A percentile compares a stretch with the other conserved stretches of the same genome.
Conservation (phyloP, 2,797 vertebrate genomes). For the Leptoclinus maculatus region DNA sequence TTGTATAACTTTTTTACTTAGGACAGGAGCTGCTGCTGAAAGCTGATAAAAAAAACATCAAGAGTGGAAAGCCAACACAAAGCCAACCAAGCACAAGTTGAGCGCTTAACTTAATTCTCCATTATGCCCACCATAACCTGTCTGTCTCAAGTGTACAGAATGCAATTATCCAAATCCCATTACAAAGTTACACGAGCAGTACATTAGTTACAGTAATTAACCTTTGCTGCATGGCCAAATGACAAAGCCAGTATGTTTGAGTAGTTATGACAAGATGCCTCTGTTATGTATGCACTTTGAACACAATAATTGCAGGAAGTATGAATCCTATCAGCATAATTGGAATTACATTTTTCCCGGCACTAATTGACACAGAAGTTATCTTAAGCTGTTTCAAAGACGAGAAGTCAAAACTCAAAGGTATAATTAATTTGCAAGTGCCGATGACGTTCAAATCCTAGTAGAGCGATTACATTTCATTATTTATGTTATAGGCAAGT, state of each 20-base stretch:
- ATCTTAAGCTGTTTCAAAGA: neutral
- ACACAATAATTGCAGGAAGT: constrained; percentile 10
- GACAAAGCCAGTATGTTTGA: constrained; percentile 14
- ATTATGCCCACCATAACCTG: neutral
- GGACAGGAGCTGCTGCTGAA: neutral
- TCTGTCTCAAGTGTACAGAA: constrained; percentile 10
- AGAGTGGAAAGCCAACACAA: neutral
- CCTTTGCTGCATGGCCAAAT: constrained; percentile 9
- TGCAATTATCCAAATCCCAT: constrained; percentile 23
- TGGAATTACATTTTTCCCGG: neutral
- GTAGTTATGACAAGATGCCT: neutral
- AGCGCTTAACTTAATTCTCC: neutral
- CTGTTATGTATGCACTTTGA: constrained; percentile 4
- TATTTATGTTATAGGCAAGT: neutral
- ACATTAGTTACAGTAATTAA: constrained; percentile 14
- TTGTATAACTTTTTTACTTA: neutral
- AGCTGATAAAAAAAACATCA: neutral
- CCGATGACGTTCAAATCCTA: neutral
- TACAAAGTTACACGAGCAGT: constrained; percentile 1
- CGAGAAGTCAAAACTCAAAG: neutral
- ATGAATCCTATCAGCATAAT: neutral
- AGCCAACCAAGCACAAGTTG: neutral
- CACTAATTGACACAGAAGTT: neutral
- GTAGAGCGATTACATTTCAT: neutral
- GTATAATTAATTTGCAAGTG: neutral